Evolutionary conservation across 2,888 invertebrate species (phyloP).

Genomic region (Geotrupes spiniger): DNA sequence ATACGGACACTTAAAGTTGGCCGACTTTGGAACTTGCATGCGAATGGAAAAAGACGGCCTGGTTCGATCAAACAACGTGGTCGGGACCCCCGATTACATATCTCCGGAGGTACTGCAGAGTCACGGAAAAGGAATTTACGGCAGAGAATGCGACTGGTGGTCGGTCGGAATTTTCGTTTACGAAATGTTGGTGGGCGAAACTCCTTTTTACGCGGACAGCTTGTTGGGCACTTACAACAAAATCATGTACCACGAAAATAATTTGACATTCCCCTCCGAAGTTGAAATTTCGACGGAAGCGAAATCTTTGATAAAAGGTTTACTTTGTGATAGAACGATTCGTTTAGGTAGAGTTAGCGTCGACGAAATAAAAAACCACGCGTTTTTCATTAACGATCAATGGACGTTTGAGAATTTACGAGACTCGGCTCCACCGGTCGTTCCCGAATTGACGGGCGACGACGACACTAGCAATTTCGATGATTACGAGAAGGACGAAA

Average conservation of each 20-base stretch:
- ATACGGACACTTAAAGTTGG: constrained; percentile 93
- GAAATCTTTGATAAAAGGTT: constrained; percentile 86
- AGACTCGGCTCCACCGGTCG: constrained; percentile 93
- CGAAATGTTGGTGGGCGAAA: constrained; percentile 98
- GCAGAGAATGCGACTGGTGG: constrained; percentile 99
- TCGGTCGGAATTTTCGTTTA: constrained; percentile 98
- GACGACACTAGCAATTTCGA: constrained; percentile 99
- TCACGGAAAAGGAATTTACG: constrained; percentile 90
- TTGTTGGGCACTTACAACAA: constrained; percentile 97
- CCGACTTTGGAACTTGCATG: constrained; percentile 99
- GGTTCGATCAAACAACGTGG: constrained; percentile 95
- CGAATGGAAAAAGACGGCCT: constrained; percentile 95
- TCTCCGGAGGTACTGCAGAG: constrained; percentile 98
- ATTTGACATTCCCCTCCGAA: constrained; percentile 93
- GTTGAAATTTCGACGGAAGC: constrained; percentile 87
- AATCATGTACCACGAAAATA: constrained; percentile 98
- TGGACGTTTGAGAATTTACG: constrained; percentile 97
- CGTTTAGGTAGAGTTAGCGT: constrained; percentile 90
- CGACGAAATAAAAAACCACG: constrained; percentile 91
- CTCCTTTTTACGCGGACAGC: constrained; percentile 98
- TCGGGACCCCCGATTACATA: constrained; percentile 99
- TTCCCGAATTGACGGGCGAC: constrained; percentile 92
- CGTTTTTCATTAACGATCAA: constrained; percentile 94
- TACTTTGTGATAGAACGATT: constrained; percentile 87
- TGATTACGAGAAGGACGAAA: constrained; percentile 93